These are phyloP conservation scores for Vanessa atalanta DNA, from an alignment of 1,140 invertebrate species.

Conservation along the genomic window DNA sequence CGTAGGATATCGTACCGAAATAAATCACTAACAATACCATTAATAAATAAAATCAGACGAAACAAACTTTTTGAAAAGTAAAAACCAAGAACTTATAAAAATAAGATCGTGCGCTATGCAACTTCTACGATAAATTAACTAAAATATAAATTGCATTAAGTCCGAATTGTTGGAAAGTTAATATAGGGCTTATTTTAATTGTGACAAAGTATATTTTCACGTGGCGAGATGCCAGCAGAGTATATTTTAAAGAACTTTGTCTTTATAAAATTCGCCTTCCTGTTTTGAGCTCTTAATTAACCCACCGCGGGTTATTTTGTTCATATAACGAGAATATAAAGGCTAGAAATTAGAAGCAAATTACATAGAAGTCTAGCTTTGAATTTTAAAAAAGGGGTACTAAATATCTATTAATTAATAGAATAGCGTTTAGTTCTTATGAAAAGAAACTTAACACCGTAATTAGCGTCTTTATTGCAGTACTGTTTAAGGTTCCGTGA, in stretches of 20 bases:
- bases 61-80: too few relatives aligned
- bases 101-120: neutral
- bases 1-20: too few relatives aligned
- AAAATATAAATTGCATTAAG: constrained; percentile 1
- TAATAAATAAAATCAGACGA: too few relatives aligned
- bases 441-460: too few relatives aligned
- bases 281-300: constrained; percentile 9
- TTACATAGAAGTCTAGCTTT: neutral
- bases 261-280: constrained; percentile 10
- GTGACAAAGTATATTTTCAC: constrained; percentile 6
- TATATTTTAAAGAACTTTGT: constrained; percentile 5
- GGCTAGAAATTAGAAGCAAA: neutral
- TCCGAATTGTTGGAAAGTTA: neutral
- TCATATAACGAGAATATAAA: constrained; percentile 6
- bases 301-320: neutral
- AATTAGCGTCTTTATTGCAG: too few relatives aligned
- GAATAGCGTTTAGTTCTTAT: too few relatives aligned
- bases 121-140: constrained; percentile 2
- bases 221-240: neutral
- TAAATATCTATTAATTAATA: too few relatives aligned
- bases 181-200: constrained; percentile 8
- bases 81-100: neutral
- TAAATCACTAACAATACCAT: too few relatives aligned
- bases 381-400: neutral
- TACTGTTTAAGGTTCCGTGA: too few relatives aligned